Evolutionary conservation across 2,113 vertebrate species (phyloP).

Genomic region (Dicaeum eximium): DNA sequence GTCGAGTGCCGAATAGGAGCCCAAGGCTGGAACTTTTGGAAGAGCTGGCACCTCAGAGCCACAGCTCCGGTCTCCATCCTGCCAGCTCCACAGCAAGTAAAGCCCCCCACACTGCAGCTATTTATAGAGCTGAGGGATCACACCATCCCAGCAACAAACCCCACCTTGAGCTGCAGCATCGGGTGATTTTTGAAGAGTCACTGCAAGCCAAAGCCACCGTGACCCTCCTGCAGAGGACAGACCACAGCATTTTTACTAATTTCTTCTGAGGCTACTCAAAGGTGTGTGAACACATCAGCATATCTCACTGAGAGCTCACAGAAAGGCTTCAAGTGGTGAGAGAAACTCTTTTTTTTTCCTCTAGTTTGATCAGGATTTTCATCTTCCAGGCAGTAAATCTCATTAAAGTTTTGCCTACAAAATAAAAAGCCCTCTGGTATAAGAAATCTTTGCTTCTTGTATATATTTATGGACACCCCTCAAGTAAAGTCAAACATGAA

Average conservation of each 20-base stretch:
- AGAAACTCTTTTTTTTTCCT: not conserved
- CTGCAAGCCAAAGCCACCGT: not conserved
- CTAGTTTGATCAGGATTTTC: not conserved
- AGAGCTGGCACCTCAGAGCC: not conserved
- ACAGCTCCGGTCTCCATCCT: not conserved
- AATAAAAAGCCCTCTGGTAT: not conserved
- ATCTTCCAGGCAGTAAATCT: not conserved
- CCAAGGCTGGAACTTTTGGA: not conserved
- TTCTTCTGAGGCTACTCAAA: not conserved
- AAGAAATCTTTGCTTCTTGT: not conserved
- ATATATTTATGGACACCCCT: slow-evolving; percentile 29
- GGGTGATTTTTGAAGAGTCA: not conserved
- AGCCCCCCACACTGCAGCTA: not conserved
- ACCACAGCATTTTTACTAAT: not conserved
- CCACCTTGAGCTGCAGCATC: not conserved
- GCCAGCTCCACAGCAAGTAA: not conserved
- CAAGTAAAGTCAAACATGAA: slow-evolving; percentile 18
- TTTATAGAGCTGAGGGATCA: not conserved
- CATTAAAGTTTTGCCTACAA: not conserved
- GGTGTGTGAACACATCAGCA: not conserved
- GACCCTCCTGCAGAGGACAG: not conserved
- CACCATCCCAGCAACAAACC: not conserved
- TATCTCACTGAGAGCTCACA: not conserved
- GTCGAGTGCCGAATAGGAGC: not conserved
- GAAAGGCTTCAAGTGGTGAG: not conserved